Evolutionary conservation across 2,797 vertebrate species (phyloP).

Genomic region (Pelodytes ibericus): DNA sequence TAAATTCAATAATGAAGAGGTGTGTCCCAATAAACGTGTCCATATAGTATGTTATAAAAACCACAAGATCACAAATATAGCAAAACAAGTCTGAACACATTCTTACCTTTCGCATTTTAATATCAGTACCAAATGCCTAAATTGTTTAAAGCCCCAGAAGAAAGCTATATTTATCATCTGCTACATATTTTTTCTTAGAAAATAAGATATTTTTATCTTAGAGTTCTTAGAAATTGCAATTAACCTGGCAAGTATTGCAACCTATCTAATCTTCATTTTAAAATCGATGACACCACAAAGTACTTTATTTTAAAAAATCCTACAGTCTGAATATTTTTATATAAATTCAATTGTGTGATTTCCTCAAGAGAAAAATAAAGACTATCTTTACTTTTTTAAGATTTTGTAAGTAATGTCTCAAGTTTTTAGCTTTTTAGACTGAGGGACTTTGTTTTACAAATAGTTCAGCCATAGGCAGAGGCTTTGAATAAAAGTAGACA

Average conservation of each 20-base stretch:
- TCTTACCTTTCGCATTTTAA: too few species aligned
- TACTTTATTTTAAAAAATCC: background rate
- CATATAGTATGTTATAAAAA: too few species aligned
- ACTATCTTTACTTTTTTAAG: constrained; percentile 8
- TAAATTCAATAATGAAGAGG: too few species aligned
- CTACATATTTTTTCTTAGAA: too few species aligned
- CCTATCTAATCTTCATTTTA: background rate
- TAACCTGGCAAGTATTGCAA: background rate
- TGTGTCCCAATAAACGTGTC: too few species aligned
- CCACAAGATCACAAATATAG: too few species aligned
- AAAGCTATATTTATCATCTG: too few species aligned
- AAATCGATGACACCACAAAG: background rate
- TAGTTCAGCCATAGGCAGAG: constrained; percentile 32
- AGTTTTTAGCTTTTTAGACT: constrained; percentile 29
- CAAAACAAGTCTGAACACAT: too few species aligned
- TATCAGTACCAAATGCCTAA: too few species aligned
- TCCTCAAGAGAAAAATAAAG: background rate
- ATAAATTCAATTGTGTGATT: background rate
- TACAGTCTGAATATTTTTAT: background rate
- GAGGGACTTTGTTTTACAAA: constrained; percentile 43
- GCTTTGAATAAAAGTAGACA: constrained; percentile 24
- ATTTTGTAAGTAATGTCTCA: constrained; percentile 26
- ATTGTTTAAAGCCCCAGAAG: too few species aligned
- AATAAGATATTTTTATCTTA: background rate
- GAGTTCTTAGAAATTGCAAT: background rate